Conservation (phyloP, 2,113 vertebrate genomes). For the Tinamus guttatus region DNA sequence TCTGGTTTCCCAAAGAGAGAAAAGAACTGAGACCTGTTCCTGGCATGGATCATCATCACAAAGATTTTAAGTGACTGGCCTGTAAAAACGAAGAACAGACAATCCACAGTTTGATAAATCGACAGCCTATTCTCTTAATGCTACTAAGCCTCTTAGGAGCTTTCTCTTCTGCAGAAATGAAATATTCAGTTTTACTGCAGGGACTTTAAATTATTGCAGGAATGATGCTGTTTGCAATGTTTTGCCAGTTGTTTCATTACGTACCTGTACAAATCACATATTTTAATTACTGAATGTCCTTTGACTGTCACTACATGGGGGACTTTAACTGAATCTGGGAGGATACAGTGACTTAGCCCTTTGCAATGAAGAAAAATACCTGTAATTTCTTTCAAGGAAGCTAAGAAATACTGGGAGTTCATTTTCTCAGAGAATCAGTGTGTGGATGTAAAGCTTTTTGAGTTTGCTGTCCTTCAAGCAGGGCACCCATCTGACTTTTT, state of each 20-base stretch:
- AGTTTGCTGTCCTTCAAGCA: not conserved
- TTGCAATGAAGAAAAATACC: conserved; percentile 35
- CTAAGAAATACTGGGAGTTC: not conserved
- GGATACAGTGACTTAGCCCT: conserved; percentile 19
- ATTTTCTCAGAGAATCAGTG: not conserved
- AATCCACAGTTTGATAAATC: conserved; percentile 9
- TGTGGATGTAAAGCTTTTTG: not conserved
- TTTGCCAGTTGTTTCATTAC: conserved; percentile 55
- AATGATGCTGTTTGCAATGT: conserved; percentile 27
- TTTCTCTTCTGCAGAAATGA: conserved; percentile 5
- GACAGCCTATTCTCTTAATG: conserved; percentile 32
- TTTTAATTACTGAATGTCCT: conserved; percentile 51
- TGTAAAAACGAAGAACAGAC: not conserved
- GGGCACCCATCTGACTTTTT: not conserved
- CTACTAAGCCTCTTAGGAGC: conserved; percentile 26
- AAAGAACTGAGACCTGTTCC: fast-evolving
- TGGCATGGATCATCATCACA: not conserved
- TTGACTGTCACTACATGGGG: not conserved
- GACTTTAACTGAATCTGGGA: conserved; percentile 22
- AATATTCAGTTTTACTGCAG: conserved; percentile 43
- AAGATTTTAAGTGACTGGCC: not conserved
- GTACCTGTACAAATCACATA: conserved; percentile 35
- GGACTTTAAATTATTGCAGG: not conserved
- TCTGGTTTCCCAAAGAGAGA: not conserved
- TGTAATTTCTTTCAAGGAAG: conserved; percentile 39